A percentile compares a stretch with the other conserved stretches of the same genome.
phyloP scores from a whole-genome alignment of 2,113 vertebrate genomes.

The Podarcis cretensis region DNA sequence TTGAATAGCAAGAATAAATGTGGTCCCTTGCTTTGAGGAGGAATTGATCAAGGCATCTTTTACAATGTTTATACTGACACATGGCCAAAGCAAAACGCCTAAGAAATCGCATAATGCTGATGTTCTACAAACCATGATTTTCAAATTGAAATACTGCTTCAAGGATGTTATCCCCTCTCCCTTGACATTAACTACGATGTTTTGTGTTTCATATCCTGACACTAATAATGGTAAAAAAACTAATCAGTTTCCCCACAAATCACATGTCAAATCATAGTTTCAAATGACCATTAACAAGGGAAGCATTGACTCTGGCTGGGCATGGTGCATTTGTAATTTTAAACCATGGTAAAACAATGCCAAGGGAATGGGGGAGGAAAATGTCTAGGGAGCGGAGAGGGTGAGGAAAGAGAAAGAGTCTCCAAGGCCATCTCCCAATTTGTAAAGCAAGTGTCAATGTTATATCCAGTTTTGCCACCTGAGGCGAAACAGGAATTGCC shows the following conservation, averaged over 20 bases:
- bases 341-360: background rate
- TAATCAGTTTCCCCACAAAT: background rate
- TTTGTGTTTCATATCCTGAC: no score
- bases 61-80: background rate
- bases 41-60: background rate
- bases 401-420: no score
- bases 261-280: background rate
- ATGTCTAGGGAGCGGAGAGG: background rate
- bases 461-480: background rate
- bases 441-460: no score
- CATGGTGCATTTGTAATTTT: background rate
- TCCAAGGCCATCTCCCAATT: no score
- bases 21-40: background rate
- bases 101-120: no score
- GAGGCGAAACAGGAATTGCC: background rate
- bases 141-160: no score
- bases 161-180: no score
- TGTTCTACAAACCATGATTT: no score
- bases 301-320: background rate
- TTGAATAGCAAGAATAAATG: background rate
- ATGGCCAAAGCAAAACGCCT: background rate
- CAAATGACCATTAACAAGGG: no score
- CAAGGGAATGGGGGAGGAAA: background rate
- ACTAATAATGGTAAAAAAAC: no score
- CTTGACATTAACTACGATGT: no score